Evolutionary conservation across 2,113 vertebrate genomes (phyloP), one percentile per base, ranked within the genome.

Genomic region (Ariopsis seemanni): DNA sequence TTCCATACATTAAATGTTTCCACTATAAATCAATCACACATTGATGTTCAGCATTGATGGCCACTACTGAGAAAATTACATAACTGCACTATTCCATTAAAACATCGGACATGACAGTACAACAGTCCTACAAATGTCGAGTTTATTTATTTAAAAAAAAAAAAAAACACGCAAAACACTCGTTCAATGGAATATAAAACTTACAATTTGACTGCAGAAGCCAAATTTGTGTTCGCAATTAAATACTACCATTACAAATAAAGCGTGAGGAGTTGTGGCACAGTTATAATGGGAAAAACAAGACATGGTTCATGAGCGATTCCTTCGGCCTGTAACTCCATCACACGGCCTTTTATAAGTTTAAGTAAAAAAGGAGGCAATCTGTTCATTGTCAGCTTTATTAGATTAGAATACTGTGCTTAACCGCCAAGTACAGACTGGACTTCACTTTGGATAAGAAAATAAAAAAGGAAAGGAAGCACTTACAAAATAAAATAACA

Each of bases 351-450:
- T 2, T n/a, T 7, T 17, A 15, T 14, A 63, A 50, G 22, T 82
- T 34, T 27, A 50, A 79, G 52, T 57, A 78, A 71, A 77, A 57
- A 83, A 77, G 27, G 74, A 88, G 75, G 14, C 58, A 81, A 87
- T 89, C 63, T 48, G 52, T 88, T 91, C 87, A 90, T 84, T 90
- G 79, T 89, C 90, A 90, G 90, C 90, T 94, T 92, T 92, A 93
- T 93, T 93, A 85, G 85, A 90, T 92, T 87, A 89, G 87, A 81
- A 86, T 92, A 91, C 89, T 91, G 91, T 92, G 91, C 90, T 93
- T 91, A 90, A 93, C 89, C 85, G 89, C 90, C 87, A 88, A 88
- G 90, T 91, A 93, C 91, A 93, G 89, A 93, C 87, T 90, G 92
- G 88, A 93, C 88, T 90, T 89, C 90, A 90, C 89, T 88, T 88